Evolutionary conservation across 2,797 vertebrate species (phyloP).

Genomic region (Anas georgica): DNA sequence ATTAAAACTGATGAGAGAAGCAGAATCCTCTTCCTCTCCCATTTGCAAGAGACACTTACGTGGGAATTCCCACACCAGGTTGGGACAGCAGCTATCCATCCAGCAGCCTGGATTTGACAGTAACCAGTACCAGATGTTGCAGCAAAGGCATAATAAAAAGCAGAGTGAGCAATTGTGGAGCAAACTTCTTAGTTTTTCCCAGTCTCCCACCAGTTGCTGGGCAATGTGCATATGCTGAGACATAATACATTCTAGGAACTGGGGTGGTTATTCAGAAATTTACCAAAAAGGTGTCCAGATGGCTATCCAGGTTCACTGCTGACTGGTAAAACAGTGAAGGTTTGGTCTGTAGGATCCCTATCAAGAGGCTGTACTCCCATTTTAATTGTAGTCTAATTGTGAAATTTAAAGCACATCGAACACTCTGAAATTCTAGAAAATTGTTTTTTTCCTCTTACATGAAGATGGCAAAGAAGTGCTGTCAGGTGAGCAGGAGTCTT

Average conservation of each 20-base stretch:
- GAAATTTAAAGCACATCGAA: neutral
- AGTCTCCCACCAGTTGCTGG: neutral
- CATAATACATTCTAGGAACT: neutral
- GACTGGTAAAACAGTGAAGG: neutral
- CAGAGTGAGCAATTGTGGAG: neutral
- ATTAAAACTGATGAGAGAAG: constrained; percentile 48
- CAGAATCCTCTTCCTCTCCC: neutral
- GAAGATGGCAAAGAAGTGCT: neutral
- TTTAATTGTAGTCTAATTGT: neutral
- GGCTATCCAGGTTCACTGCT: neutral
- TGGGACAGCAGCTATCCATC: constrained; percentile 31
- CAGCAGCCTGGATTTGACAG: constrained; percentile 29
- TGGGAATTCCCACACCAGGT: neutral
- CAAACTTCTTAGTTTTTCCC: neutral
- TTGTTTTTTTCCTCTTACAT: neutral
- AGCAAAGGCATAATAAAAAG: neutral
- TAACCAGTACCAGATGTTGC: constrained; percentile 57
- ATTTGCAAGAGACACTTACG: neutral
- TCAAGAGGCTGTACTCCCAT: neutral
- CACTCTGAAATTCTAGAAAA: neutral
- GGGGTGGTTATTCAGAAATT: neutral
- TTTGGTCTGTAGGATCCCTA: neutral
- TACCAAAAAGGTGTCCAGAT: neutral
- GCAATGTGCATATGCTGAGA: neutral
- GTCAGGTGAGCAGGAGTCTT: neutral